A percentile compares a stretch with the other conserved stretches of the same genome.
Evolutionary conservation across 2,113 vertebrate species (phyloP).

Genomic region (Oxyura jamaicensis): DNA sequence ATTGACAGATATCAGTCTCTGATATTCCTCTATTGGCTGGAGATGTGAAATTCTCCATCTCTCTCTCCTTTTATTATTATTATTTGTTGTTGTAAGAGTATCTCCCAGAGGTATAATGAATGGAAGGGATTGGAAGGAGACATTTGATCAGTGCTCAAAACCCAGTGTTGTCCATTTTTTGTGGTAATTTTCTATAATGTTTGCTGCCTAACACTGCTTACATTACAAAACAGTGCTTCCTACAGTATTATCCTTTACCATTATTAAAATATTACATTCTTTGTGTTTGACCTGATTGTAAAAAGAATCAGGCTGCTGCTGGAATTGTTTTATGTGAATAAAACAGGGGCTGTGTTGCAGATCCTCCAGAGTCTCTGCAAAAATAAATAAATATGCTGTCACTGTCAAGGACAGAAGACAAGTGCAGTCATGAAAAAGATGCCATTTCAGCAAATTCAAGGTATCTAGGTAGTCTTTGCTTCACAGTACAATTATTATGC

Average conservation of each 20-base stretch:
- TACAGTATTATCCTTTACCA: background rate
- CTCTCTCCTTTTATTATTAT: background rate
- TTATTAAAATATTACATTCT: background rate
- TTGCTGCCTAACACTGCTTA: background rate
- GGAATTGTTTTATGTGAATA: background rate
- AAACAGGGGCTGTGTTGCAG: background rate
- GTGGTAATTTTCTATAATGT: background rate
- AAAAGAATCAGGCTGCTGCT: background rate
- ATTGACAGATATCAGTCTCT: constrained; percentile 15
- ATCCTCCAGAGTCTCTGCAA: background rate
- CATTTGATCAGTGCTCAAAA: background rate
- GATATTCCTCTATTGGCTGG: background rate
- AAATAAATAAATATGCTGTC: background rate
- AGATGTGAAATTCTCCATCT: constrained; percentile 24
- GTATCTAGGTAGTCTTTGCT: background rate
- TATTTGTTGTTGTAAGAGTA: background rate
- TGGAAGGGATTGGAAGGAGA: background rate
- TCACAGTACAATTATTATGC: background rate
- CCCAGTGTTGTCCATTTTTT: background rate
- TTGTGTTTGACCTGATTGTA: background rate
- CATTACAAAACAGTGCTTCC: background rate
- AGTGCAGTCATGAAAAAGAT: background rate
- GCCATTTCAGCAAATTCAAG: background rate
- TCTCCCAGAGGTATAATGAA: background rate
- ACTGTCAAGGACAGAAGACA: background rate